These are phyloP conservation scores for Plestiodon gilberti DNA, from an alignment of 2,113 vertebrate genomes.

Conservation along the genomic window DNA sequence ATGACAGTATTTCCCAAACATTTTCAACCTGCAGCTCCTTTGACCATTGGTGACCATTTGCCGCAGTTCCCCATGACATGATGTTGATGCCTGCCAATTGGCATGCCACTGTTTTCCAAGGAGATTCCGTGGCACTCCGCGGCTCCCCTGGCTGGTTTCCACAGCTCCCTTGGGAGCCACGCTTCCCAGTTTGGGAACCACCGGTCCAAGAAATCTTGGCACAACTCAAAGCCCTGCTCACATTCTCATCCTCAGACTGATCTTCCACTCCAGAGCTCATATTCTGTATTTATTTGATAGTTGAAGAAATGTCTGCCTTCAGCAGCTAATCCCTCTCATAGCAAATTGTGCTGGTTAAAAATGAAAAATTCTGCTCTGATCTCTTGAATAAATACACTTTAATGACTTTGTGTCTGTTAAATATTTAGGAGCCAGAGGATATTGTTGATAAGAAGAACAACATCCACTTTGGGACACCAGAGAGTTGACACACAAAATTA, in stretches of 20 bases:
- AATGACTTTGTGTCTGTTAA: constrained; percentile 16
- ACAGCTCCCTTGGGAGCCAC: too few relatives aligned
- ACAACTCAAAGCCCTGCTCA: background rate
- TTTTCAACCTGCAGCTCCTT: background rate
- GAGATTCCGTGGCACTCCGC: too few relatives aligned
- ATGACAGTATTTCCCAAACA: background rate
- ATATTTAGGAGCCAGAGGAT: constrained; percentile 8
- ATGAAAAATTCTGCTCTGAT: background rate
- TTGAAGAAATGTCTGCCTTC: background rate
- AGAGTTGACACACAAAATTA: background rate
- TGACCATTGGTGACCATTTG: too few relatives aligned
- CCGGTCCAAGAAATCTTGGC: too few relatives aligned
- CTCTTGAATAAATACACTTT: constrained; percentile 23
- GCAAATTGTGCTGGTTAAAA: background rate
- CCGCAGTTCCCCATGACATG: too few relatives aligned
- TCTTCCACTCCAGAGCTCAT: background rate
- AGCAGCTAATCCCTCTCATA: background rate
- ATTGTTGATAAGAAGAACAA: background rate
- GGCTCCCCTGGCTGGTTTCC: too few relatives aligned
- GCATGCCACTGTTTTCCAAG: too few relatives aligned
- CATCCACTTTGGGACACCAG: background rate
- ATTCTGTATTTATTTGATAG: background rate
- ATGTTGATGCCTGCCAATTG: too few relatives aligned
- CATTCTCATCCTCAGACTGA: background rate
- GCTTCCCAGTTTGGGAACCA: too few relatives aligned